These are phyloP conservation scores for Phocoena sinus DNA, from an alignment of 2,113 vertebrate species.

Conservation along the genomic window DNA sequence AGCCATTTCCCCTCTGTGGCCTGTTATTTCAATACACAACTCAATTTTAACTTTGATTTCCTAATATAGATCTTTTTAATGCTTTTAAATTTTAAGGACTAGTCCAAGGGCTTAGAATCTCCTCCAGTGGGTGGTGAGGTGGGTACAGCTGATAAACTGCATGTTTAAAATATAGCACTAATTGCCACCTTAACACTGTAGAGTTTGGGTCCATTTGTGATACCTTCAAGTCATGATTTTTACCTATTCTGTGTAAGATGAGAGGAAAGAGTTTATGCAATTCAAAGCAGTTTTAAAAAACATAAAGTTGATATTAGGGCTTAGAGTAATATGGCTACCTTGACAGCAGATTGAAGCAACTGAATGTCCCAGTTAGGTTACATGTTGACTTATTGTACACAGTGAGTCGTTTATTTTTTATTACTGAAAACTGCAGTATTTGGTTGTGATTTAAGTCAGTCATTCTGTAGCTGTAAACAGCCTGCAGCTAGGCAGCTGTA, in stretches of 20 bases:
- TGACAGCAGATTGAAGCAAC: background rate
- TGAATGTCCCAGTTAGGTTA: background rate
- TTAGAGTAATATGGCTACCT: constrained; percentile 3
- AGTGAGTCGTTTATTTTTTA: constrained; percentile 54
- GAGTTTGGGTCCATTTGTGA: background rate
- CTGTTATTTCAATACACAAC: background rate
- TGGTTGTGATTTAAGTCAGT: constrained; percentile 25
- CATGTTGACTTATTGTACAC: background rate
- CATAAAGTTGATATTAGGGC: background rate
- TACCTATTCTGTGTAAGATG: background rate
- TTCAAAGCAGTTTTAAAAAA: background rate
- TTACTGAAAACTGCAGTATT: constrained; percentile 56
- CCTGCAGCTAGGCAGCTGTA: constrained; percentile 34
- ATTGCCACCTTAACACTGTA: background rate
- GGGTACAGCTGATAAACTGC: background rate
- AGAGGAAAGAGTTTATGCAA: background rate
- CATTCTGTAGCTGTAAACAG: constrained; percentile 29
- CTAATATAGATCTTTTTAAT: background rate
- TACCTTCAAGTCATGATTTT: constrained; percentile 9
- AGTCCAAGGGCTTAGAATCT: background rate
- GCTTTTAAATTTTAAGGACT: background rate
- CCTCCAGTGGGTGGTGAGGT: background rate
- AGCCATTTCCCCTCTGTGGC: background rate
- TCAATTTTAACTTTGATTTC: background rate
- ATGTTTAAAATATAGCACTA: background rate